phyloP scores from a whole-genome alignment of 2,888 invertebrate genomes.

The Nephrotoma guestfalica region DNA sequence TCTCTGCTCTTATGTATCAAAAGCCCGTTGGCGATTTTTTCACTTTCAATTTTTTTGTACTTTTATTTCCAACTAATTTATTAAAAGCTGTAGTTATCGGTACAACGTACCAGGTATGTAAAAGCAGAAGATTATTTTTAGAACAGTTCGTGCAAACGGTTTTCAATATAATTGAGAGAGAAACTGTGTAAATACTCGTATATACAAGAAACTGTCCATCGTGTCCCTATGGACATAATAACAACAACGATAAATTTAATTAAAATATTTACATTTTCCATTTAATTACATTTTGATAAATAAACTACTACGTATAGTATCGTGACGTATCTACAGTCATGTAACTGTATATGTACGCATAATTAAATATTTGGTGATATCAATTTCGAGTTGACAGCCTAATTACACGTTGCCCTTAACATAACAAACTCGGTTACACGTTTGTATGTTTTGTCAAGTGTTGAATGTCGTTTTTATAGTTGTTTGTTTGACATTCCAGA shows the following conservation, averaged over 20 bases:
- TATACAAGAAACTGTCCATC: not conserved
- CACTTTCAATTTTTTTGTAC: not conserved
- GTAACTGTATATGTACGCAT: not conserved
- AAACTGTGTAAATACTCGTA: not conserved
- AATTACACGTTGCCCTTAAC: not conserved
- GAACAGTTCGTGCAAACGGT: not conserved
- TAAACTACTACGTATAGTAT: not conserved
- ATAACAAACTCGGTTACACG: not conserved
- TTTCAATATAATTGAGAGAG: not conserved
- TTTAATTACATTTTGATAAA: not conserved
- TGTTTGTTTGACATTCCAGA: not conserved
- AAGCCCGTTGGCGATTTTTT: not conserved
- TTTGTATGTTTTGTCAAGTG: not conserved
- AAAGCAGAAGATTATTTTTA: not conserved
- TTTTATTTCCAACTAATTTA: not conserved
- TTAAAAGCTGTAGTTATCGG: not conserved
- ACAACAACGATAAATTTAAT: not conserved
- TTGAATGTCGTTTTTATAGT: not conserved
- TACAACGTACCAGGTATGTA: not conserved
- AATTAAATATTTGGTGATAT: not conserved
- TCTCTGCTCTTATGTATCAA: not conserved
- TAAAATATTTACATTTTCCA: not conserved
- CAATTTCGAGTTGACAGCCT: not conserved
- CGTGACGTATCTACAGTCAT: not conserved
- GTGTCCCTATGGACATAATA: not conserved